Conservation (phyloP, 2,888 invertebrate genomes). For the Ennomos fuscantarius region DNA sequence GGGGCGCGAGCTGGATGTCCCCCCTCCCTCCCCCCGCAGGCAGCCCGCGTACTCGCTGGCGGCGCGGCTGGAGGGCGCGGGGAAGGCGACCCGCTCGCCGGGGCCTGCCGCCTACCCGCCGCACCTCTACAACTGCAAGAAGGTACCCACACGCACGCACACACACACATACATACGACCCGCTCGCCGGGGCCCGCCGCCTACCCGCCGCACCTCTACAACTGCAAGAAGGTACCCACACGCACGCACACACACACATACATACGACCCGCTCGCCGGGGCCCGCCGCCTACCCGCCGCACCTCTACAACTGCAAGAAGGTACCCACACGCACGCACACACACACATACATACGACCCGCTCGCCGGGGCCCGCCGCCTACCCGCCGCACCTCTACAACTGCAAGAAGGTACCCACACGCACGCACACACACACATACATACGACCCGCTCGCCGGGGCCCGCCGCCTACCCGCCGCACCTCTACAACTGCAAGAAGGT, state of each 20-base stretch:
- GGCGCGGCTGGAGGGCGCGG: conserved; percentile 61
- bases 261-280: conserved; percentile 66
- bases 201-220: conserved; percentile 80
- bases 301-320: conserved; percentile 74
- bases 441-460: no score
- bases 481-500: no score
- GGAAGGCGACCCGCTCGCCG: conserved; percentile 58
- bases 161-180: conserved; percentile 41
- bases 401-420: conserved; percentile 56
- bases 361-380: conserved; percentile 73
- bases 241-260: no score
- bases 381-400: conserved; percentile 79
- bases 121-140: conserved; percentile 72
- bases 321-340: conserved; percentile 31
- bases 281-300: conserved; percentile 78
- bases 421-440: no score
- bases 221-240: conserved; percentile 60
- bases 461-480: no score
- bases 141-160: conserved; percentile 41
- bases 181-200: conserved; percentile 71
- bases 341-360: conserved; percentile 45
- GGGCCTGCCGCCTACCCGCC: conserved; percentile 81
- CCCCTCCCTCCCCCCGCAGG: no score
- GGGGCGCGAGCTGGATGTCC: no score
- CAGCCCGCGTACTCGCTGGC: conserved; percentile 74